Percentiles rank a stretch among this genome's conserved stretches.
phyloP scores from a whole-genome alignment of 2,888 invertebrate species.

The Melanostoma mellinum region DNA sequence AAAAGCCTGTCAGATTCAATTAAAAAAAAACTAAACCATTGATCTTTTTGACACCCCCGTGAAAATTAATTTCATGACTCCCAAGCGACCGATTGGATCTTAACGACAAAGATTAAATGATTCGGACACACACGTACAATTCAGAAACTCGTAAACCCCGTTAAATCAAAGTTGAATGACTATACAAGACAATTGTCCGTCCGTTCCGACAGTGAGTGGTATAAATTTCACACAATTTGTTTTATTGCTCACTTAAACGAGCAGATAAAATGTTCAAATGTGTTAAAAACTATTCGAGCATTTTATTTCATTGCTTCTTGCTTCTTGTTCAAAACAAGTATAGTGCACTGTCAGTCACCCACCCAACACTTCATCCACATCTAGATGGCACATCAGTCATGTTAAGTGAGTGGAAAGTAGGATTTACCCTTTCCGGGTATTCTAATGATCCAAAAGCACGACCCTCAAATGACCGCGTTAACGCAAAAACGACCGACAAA shows the following conservation, averaged over 20 bases:
- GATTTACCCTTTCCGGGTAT: constrained; percentile 58
- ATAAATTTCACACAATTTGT: constrained; percentile 66
- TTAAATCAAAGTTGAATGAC: constrained; percentile 19
- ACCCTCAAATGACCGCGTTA: constrained; percentile 30
- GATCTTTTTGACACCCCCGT: too few relatives aligned
- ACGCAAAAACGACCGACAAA: constrained; percentile 54
- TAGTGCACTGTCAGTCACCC: background rate
- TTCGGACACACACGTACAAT: constrained; percentile 1
- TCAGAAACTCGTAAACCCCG: constrained; percentile 20
- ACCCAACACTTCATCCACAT: too few relatives aligned
- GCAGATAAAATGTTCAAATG: constrained; percentile 50
- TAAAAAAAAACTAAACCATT: too few relatives aligned
- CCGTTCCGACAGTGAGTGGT: constrained; percentile 14
- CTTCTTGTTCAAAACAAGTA: constrained; percentile 1
- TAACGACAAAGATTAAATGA: constrained; percentile 10
- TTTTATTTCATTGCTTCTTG: constrained; percentile 16
- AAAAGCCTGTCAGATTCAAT: too few relatives aligned
- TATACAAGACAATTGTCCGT: constrained; percentile 22
- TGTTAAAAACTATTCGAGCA: constrained; percentile 46
- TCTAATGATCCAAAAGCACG: constrained; percentile 50
- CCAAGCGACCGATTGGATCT: too few relatives aligned
- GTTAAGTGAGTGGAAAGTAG: constrained; percentile 65
- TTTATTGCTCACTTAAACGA: constrained; percentile 51
- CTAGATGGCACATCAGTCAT: constrained; percentile 47
- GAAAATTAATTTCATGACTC: background rate